Evolutionary conservation across 2,113 vertebrate genomes (phyloP), one percentile per base, ranked within the genome.

Genomic region (Calidris pygmaea): DNA sequence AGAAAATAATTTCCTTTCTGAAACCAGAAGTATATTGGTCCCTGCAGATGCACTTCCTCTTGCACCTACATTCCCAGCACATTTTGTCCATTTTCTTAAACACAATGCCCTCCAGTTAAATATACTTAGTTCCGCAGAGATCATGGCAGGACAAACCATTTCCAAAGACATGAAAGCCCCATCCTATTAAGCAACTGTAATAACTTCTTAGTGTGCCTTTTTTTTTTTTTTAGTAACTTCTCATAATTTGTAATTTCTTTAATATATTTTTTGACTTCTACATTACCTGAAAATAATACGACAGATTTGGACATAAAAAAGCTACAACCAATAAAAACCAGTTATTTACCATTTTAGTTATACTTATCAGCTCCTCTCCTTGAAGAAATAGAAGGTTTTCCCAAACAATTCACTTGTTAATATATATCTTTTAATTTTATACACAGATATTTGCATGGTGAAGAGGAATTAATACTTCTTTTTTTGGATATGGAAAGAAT

Each of bases 1-100:
- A 81, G 41, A 72, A 81, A 74, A 8, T 18, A 58, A 58, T 7
- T 45, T 81, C 39, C 32, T 32, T 85, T 39, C 43, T 56, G 68
- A 88, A 91, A 58, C 41, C n/a, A 34, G 14, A 79, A 68, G 17
- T 3, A 2, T 19, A 53, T 37, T 0, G 0, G 29, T 63, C 50
- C 41, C 47, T 88, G 59, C 29, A 80, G 8, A 82, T 24, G 30
- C 37, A 27, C 16, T 52, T 72, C 32, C 29, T 77, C 81, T 63
- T 76, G n/a, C 45, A 75, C 39, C 53, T 73, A 41, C 30, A 41
- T 48, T 86, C 75, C 56, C 59, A 70, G 41, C 10, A 73, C 53
- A 41, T 83, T 85, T 67, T 55, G 43, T 58, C 21, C 19, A 35
- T 71, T 88, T 93, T 70, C 26, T 74, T 53, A 24, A 74, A 58